These are phyloP conservation scores for Sarcophaga bullata DNA, from an alignment of 1,140 invertebrate species.

Conservation along the genomic window DNA sequence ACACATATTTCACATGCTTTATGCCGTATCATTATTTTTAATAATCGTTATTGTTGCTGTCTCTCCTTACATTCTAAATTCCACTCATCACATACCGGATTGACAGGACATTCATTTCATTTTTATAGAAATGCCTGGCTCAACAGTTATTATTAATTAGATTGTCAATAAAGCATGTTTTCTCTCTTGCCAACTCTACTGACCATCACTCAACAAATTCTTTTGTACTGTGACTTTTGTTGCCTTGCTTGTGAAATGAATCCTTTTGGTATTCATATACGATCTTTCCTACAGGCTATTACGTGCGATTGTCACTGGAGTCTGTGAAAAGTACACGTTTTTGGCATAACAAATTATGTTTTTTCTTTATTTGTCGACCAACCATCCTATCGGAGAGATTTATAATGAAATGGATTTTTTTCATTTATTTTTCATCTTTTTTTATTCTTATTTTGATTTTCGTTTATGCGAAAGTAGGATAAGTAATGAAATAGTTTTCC, in stretches of 20 bases:
- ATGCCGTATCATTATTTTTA: slow-evolving; percentile 31
- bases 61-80: slow-evolving; percentile 12
- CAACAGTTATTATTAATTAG: slow-evolving; percentile 39
- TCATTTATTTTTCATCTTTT: neutral
- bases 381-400: neutral
- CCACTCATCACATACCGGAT: neutral
- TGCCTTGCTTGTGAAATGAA: neutral
- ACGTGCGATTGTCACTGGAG: neutral
- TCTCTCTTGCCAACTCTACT: neutral
- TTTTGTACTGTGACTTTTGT: neutral
- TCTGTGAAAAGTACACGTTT: neutral
- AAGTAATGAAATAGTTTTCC: slow-evolving; percentile 9
- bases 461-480: neutral
- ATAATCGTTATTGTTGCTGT: slow-evolving; percentile 33
- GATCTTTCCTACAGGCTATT: neutral
- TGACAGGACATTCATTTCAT: slow-evolving; percentile 36
- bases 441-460: neutral
- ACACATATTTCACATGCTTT: neutral
- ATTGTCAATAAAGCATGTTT: slow-evolving; percentile 30
- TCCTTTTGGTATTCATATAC: neutral
- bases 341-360: slow-evolving; percentile 26
- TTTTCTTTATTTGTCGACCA: neutral
- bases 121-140: slow-evolving; percentile 27
- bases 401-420: slow-evolving; percentile 17
- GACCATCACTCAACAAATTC: neutral